phyloP scores from a whole-genome alignment of 2,888 invertebrate species.

The Siphlonurus alternatus region DNA sequence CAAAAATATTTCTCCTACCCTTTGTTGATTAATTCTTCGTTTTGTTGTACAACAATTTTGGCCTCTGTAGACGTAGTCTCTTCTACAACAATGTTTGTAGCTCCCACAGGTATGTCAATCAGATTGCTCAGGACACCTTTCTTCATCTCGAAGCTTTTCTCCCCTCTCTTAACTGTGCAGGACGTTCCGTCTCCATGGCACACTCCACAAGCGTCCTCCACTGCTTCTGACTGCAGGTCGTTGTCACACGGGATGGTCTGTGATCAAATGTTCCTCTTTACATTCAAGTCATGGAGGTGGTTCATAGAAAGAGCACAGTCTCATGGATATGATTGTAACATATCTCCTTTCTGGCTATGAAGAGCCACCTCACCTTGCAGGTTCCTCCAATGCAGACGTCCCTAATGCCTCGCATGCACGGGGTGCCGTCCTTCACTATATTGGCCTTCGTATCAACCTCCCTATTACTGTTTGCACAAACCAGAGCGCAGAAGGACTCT shows the following conservation, averaged over 20 bases:
- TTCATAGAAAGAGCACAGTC: too few species aligned
- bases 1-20: neutral
- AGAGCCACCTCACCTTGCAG: constrained; percentile 33
- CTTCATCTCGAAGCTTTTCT: constrained; percentile 24
- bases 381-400: constrained; percentile 37
- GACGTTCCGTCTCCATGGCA: constrained; percentile 44
- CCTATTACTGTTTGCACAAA: constrained; percentile 23
- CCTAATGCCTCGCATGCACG: constrained; percentile 30
- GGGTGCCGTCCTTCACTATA: constrained; percentile 35
- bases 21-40: neutral
- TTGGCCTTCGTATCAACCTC: constrained; percentile 26
- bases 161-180: constrained; percentile 25
- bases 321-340: too few species aligned
- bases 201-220: constrained; percentile 42
- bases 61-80: constrained; percentile 33
- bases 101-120: constrained; percentile 29
- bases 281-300: too few species aligned
- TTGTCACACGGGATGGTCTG: constrained; percentile 38
- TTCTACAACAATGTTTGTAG: constrained; percentile 33
- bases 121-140: constrained; percentile 20
- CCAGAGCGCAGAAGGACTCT: constrained; percentile 24
- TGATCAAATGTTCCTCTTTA: too few species aligned
- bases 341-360: too few species aligned
- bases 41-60: constrained; percentile 24
- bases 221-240: constrained; percentile 33